Evolutionary conservation across 1,140 invertebrate species (phyloP), one percentile per base, ranked within the genome.

Genomic region (Drosophila teissieri): DNA sequence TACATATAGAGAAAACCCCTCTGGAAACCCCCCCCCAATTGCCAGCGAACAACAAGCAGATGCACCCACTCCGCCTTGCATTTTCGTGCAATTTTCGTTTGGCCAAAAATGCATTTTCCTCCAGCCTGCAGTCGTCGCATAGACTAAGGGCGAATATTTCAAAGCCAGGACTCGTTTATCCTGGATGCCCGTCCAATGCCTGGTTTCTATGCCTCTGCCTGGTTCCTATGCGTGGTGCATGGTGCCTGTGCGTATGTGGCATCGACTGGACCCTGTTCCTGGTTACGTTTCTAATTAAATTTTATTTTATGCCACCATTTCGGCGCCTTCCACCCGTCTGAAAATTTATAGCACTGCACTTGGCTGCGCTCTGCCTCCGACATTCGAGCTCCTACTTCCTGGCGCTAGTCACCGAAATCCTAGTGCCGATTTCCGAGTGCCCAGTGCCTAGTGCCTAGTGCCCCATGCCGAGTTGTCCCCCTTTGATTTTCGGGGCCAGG

Each of bases 231-330:
- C 19, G 19, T 19, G 19, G 19, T 19, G 19, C 19, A 1, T 19
- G 19, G 19, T 2, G 14, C 19, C 22, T 11, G 1, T 37, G 11
- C 7, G 7, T 34, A 40, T 62, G 27, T 48, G 45, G 64, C 17
- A 55, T 36, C 27, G 22, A 42, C 46, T 73, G 27, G 36, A 60
- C n/a, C 55, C 34, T 52, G 69, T 10, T 15, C 80, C 80, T 74
- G 79, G 77, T 63, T 80, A 89, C 84, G 85, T 89, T 89, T 90
- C 84, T 89, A 89, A 89, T 89, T 89, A 89, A 89, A 89, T 89
- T 89, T 89, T 89, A 89, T 89, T 88, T 89, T 89, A 89, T 89
- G 80, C 84, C 84, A 89, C 84, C 84, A 89, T 84, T 89, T 89
- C 70, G 80, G 80, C 80, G 85, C 84, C 80, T 89, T 89, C 78